Percentiles rank a stretch among this genome's conserved stretches.
These are phyloP conservation scores for Micrasema longulum DNA, from an alignment of 1,140 invertebrate species.

Conservation along the genomic window DNA sequence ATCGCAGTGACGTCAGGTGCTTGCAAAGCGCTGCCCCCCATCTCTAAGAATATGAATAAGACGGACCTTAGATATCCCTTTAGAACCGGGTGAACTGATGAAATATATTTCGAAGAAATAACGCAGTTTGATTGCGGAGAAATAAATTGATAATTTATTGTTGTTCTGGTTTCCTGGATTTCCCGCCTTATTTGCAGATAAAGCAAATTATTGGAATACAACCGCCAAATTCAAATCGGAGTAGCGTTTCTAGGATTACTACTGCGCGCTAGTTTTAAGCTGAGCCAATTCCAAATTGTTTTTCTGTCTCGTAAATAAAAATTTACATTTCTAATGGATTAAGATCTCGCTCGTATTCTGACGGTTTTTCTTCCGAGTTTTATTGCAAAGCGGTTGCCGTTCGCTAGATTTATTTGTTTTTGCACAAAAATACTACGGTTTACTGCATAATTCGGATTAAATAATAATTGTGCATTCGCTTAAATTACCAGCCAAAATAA, in stretches of 20 bases:
- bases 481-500: background rate
- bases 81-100: too few relatives aligned
- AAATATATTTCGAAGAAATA: too few relatives aligned
- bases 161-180: too few relatives aligned
- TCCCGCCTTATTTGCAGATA: too few relatives aligned
- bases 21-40: too few relatives aligned
- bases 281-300: constrained; percentile 31
- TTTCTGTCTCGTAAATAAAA: constrained; percentile 32
- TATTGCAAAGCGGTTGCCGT: constrained; percentile 28
- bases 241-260: constrained; percentile 26
- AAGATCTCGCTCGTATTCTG: constrained; percentile 27
- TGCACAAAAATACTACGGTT: constrained; percentile 1
- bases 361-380: constrained; percentile 28
- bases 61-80: too few relatives aligned
- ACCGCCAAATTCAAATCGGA: constrained; percentile 30
- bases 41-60: too few relatives aligned
- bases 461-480: constrained; percentile 5
- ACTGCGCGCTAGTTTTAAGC: constrained; percentile 3
- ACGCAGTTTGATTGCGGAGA: too few relatives aligned
- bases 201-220: constrained; percentile 31
- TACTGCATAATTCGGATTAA: constrained; percentile 14
- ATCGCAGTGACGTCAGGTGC: too few relatives aligned
- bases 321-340: constrained; percentile 40
- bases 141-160: too few relatives aligned
- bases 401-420: constrained; percentile 8